Evolutionary conservation across 2,113 vertebrate species (phyloP), one percentile per base, ranked within the genome.

Genomic region (Lampris incognitus): DNA sequence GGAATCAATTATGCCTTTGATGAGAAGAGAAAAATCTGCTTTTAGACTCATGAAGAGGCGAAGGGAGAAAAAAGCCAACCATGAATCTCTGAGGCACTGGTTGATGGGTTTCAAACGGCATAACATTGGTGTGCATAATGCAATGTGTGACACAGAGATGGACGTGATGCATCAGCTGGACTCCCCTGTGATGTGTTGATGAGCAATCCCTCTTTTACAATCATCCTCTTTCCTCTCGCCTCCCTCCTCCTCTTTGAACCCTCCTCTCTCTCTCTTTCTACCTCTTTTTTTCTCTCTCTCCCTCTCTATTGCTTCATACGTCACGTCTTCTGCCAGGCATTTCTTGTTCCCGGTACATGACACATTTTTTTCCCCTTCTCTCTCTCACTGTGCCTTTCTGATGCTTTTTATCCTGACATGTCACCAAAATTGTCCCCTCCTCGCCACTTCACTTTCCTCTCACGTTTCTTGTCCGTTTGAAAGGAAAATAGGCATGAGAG

Each of bases 81-180:
- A 66, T 74, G 76, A 68, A 83, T 87, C 80, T 88, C 79, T 79
- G 69, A 87, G 81, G 84, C 61, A 48, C 49, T 36, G 51, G 69
- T 74, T 79, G 79, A 75, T 74, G 54, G 68, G 3, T 82, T 89
- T 82, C 54, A 75, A 77, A 75, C 62, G 51, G 74, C 81, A 79
- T 71, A 79, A 78, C 79, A 81, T 90, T 88, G 91, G 73, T 59
- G 82, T 84, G 74, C 67, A 72, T 78, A 73, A 79, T 85, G 73
- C 69, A 76, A 24, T 74, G 68, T 10, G 68, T 70, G n/a, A 50
- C 0, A 52, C 82, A 68, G 81, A 69, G 76, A 81, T 48, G 72
- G 55, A 81, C 46, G 41, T 49, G 77, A 82, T 90, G 81, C 82
- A 83, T 81, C 80, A 69, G 74, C 60, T 9, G 1, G 54, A 73